A percentile compares a stretch with the other conserved stretches of the same genome.
These are phyloP conservation scores for Thecophora atra DNA, from an alignment of 2,888 invertebrate species.

Conservation along the genomic window DNA sequence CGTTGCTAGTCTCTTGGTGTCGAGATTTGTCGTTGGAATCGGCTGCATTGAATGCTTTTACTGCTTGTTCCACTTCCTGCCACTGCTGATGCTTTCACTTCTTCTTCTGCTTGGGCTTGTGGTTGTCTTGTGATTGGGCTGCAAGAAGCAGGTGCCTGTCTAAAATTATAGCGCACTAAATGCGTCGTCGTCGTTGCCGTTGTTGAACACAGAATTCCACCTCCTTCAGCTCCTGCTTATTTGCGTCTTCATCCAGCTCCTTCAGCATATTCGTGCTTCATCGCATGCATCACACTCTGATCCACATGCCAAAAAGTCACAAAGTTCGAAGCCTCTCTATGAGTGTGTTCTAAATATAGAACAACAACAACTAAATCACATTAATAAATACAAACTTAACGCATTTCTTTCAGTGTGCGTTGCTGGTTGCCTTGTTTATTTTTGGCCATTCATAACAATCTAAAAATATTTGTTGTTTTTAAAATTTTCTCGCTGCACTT, in stretches of 20 bases:
- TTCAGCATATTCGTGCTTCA: neutral
- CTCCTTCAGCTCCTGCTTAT: neutral
- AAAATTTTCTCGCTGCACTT: no score
- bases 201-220: neutral
- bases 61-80: constrained; percentile 3
- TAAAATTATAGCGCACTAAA: constrained; percentile 26
- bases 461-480: constrained; percentile 32
- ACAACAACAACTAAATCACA: constrained; percentile 8
- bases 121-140: neutral
- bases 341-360: constrained; percentile 4
- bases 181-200: neutral
- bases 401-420: neutral
- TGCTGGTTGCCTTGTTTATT: constrained; percentile 20
- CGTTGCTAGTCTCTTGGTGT: constrained; percentile 20
- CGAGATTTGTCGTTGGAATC: constrained; percentile 5
- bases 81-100: neutral
- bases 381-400: constrained; percentile 5
- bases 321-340: constrained; percentile 28
- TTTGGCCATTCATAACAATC: constrained; percentile 31
- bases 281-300: constrained; percentile 5
- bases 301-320: constrained; percentile 34
- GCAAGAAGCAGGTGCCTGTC: constrained; percentile 30
- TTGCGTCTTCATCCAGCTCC: neutral
- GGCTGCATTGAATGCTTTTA: neutral
- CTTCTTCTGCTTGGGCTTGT: neutral